Conservation (phyloP, 2,113 vertebrate genomes). For the Neofelis nebulosa region DNA sequence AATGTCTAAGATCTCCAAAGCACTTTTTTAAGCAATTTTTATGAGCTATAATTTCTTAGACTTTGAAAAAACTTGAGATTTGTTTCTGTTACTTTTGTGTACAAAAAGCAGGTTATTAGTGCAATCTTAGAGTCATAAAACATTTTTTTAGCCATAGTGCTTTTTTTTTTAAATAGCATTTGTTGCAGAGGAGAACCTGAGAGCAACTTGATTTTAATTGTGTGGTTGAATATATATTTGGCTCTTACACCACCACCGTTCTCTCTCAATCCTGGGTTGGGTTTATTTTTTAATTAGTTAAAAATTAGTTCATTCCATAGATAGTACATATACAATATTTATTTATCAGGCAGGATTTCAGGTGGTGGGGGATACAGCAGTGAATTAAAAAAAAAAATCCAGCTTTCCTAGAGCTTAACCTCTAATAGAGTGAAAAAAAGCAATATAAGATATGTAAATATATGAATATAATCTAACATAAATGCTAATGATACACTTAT, state of each 20-base stretch:
- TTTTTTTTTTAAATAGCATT: background rate
- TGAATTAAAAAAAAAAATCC: background rate
- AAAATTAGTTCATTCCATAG: background rate
- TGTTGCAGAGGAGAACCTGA: background rate
- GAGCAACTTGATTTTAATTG: slow-evolving; percentile 19
- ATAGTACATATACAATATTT: too few species aligned
- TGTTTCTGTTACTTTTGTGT: background rate
- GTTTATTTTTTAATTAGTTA: background rate
- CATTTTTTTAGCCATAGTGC: background rate
- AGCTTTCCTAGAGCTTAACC: background rate
- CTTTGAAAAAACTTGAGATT: slow-evolving; percentile 19
- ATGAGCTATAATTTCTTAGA: background rate
- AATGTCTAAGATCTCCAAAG: background rate
- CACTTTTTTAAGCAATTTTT: background rate
- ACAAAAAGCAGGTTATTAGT: background rate
- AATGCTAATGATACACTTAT: background rate
- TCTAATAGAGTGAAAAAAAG: background rate
- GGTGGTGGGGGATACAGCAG: background rate
- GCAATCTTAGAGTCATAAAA: background rate
- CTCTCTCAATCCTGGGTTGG: background rate
- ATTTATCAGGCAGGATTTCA: background rate
- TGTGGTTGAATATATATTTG: background rate
- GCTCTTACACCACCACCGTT: background rate
- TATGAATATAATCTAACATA: background rate
- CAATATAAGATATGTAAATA: background rate